Conservation (phyloP, 2,888 invertebrate genomes). For the Helicoverpa assulta region DNA sequence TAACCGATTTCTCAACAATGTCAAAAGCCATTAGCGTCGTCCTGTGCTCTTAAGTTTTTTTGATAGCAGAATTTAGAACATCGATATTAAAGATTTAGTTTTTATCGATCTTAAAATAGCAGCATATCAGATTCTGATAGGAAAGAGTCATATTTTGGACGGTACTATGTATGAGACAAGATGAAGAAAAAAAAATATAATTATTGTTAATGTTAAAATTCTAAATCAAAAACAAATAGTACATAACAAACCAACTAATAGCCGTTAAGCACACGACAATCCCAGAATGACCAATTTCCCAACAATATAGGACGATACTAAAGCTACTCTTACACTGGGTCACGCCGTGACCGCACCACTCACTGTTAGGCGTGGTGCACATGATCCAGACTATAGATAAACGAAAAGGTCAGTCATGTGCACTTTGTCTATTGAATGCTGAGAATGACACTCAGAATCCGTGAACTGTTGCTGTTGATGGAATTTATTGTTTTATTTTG, state of each 20-base stretch:
- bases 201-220: too few relatives aligned
- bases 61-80: not conserved
- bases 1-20: constrained; percentile 19
- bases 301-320: constrained; percentile 51
- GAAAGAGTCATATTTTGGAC: too few relatives aligned
- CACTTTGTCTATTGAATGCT: constrained; percentile 30
- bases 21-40: not conserved
- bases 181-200: too few relatives aligned
- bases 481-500: not conserved
- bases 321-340: constrained; percentile 34
- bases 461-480: constrained; percentile 16
- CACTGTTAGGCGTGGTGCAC: constrained; percentile 57
- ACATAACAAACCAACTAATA: constrained; percentile 2
- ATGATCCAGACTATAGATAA: constrained; percentile 57
- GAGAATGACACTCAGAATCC: constrained; percentile 43
- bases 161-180: too few relatives aligned
- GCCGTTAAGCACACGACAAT: constrained; percentile 31
- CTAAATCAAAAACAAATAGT: not conserved
- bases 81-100: not conserved
- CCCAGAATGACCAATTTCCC: constrained; percentile 54
- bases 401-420: constrained; percentile 57
- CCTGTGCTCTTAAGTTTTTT: not conserved
- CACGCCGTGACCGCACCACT: constrained; percentile 60
- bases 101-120: too few relatives aligned
- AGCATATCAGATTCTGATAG: too few relatives aligned